Evolutionary conservation across 1,140 invertebrate species (phyloP).

Genomic region (Aporrectodea caliginosa): DNA sequence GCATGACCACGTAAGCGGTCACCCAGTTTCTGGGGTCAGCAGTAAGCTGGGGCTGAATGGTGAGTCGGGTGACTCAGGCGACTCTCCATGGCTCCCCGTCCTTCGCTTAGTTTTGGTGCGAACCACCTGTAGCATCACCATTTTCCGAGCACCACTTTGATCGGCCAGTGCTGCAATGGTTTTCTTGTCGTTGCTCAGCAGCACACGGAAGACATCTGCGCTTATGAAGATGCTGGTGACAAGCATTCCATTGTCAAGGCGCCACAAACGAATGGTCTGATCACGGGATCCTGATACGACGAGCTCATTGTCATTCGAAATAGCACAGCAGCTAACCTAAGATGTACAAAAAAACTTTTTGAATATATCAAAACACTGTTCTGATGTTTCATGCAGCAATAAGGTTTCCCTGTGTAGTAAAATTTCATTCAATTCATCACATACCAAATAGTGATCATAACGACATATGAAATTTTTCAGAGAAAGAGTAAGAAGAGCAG

Average conservation of each 20-base stretch:
- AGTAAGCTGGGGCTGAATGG: too few species aligned
- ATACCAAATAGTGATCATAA: too few species aligned
- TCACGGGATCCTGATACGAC: slow-evolving; percentile 54
- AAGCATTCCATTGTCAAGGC: slow-evolving; percentile 44
- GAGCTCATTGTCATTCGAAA: slow-evolving; percentile 53
- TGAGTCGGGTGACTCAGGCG: neutral
- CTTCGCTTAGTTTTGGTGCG: slow-evolving; percentile 45
- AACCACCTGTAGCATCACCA: slow-evolving; percentile 56
- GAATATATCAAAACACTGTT: too few species aligned
- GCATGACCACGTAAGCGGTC: too few species aligned
- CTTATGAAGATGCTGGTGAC: slow-evolving; percentile 51
- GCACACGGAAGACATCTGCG: slow-evolving; percentile 53
- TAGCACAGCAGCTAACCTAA: slow-evolving; percentile 52
- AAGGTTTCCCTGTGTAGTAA: too few species aligned
- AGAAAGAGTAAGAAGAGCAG: too few species aligned
- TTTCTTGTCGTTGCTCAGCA: slow-evolving; percentile 51
- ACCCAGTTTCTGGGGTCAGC: too few species aligned
- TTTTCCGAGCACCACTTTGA: slow-evolving; percentile 49
- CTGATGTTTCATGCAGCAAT: too few species aligned
- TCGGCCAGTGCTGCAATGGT: slow-evolving; percentile 56
- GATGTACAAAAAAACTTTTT: too few species aligned
- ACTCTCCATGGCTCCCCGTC: slow-evolving; percentile 32
- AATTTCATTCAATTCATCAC: too few species aligned
- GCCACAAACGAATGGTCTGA: slow-evolving; percentile 54
- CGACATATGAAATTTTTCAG: too few species aligned